A percentile compares a stretch with the other conserved stretches of the same genome.
Evolutionary conservation across 2,797 vertebrate species (phyloP).

Genomic region (Macropus fuliginosus): DNA sequence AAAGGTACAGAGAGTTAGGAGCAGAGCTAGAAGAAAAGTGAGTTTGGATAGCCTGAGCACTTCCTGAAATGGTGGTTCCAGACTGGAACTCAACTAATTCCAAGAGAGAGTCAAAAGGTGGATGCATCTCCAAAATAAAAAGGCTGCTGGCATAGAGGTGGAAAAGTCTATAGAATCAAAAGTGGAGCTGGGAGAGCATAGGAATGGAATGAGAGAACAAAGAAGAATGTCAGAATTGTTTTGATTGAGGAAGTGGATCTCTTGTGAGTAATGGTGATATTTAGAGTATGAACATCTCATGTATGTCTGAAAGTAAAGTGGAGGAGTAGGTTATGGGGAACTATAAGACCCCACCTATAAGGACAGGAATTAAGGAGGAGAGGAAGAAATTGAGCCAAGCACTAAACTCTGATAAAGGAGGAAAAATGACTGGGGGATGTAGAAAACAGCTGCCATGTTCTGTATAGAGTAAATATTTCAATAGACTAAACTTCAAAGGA

Average conservation of each 20-base stretch:
- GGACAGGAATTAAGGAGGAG: not conserved
- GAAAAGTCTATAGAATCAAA: not conserved
- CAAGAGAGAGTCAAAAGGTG: not conserved
- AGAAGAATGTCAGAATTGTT: not conserved
- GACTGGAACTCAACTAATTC: not conserved
- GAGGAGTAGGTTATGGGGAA: not conserved
- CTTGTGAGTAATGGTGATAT: not conserved
- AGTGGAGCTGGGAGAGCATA: not conserved
- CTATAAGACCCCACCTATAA: not conserved
- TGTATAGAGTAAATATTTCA: not conserved
- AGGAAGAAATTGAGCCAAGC: not conserved
- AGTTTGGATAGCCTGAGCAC: not conserved
- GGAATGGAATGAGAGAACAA: not conserved
- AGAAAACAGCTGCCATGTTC: not conserved
- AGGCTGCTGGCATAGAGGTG: not conserved
- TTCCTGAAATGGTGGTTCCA: not conserved
- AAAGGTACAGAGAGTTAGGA: not conserved
- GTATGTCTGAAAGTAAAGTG: not conserved
- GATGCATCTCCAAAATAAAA: not conserved
- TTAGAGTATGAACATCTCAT: not conserved
- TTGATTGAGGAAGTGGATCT: not conserved
- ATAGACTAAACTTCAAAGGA: not conserved
- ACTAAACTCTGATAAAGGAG: not conserved
- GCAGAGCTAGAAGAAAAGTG: not conserved
- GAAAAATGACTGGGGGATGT: not conserved